Base-by-base conservation (phyloP, 2,888 invertebrate species). In the Scaptomyza reducta region DNA sequence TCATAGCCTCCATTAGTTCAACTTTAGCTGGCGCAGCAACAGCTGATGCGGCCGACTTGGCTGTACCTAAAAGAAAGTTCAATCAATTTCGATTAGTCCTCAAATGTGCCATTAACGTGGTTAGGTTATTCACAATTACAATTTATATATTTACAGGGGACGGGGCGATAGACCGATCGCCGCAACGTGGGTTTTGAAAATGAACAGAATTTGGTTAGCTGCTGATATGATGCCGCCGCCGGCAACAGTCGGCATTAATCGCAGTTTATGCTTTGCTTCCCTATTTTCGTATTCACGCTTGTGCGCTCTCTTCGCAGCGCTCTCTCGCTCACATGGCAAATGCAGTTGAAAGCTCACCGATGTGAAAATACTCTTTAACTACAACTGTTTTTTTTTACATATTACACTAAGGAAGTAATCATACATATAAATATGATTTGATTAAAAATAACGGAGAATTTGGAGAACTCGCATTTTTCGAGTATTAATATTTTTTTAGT, bases 1-100 rank as follows among this genome's bases (percentile, higher is more conserved):
- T 90, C 89, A 90, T 90, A 51, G 90, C 90, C 74, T 90, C 89
- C 77, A 90, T 88, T 79, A 89, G 80, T 76, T 89, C 89, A 63
- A 78, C 85, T 84, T 89, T 88, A 57, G 76, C 76, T 62, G 74
- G 74, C 18, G 62, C 59, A 47, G 71, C 70, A 53, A 70, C 54
- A 38, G 68, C 50, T 38, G 64, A 29, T 65, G 60, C 45, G 16
- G 35, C 55, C 49, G 74, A 70, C 44, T 68, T 77, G 55, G 25
- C 58, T 57, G 65, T 79, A 64, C 79, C 87, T 83, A 66, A 16
- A 75, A 71, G 9, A 14, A 55, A 58, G 40, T 18, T 14, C 7
- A 50, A 62, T 40, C 18, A 25, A 18, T 18, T 22, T 16, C 13
- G 18, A 40, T 45, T 50, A 53, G 16, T 16, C 6, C 45, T 38